phyloP scores from a whole-genome alignment of 2,113 vertebrate species.

The Sceloporus tristichus region DNA sequence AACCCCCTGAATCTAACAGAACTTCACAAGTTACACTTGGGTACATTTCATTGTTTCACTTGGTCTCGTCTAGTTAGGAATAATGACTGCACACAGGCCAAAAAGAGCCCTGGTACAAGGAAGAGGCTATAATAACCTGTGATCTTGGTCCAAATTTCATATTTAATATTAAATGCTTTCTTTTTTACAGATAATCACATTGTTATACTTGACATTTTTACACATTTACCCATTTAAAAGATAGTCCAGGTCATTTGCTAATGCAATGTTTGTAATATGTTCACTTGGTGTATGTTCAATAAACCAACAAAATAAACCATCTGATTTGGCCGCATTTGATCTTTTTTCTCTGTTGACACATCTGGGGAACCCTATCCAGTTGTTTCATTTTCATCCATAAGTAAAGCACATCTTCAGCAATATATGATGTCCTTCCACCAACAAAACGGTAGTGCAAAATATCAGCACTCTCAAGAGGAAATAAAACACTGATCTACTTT shows the following conservation, averaged over 20 bases:
- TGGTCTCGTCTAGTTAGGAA: too few relatives aligned
- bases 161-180: neutral
- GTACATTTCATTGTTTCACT: too few relatives aligned
- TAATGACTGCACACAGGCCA: too few relatives aligned
- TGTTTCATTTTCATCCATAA: neutral
- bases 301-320: neutral
- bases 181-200: neutral
- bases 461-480: neutral
- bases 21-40: too few relatives aligned
- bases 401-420: neutral
- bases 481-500: neutral
- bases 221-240: neutral
- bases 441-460: neutral
- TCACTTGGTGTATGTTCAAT: neutral
- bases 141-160: neutral
- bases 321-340: neutral
- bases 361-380: neutral
- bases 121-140: neutral
- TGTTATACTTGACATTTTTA: neutral
- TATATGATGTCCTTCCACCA: neutral
- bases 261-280: neutral
- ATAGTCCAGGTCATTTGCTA: neutral
- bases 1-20: too few relatives aligned
- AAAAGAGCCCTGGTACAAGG: too few relatives aligned
- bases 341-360: neutral